Evolutionary conservation across 2,113 vertebrate genomes (phyloP), one percentile per base, ranked within the genome.

Genomic region (Pedetes capensis): DNA sequence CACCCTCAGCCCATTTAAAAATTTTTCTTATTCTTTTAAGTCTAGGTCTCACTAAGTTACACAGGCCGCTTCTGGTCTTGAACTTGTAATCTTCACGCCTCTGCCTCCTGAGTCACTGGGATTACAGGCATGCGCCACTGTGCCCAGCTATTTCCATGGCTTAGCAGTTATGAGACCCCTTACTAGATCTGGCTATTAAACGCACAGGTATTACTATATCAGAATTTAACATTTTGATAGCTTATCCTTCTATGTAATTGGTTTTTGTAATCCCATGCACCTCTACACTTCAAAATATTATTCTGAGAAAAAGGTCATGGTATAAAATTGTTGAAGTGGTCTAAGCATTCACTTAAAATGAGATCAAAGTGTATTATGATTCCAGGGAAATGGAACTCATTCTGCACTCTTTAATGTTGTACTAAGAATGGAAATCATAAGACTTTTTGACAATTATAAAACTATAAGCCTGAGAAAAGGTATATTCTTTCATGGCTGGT

Each of bases 261-360:
- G n/a, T 51, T 96, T 68, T 51, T 80, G 18, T 82, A 94, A 92
- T 63, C 32, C 2, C 57, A 80, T 78, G 53, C 29, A 86, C 78
- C 78, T 86, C 59, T 94, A 37, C 27, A 74, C 22, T 92, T 89
- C 61, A 87, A 92, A 72, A 88, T n/a, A 59, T 27, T 69, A 63
- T 82, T 79, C 69, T 83, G 74, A 95, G 25, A 81, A 68, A 61
- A 14, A 11, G 59, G 57, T 42, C 75, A 44, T 10, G 16, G 80
- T 20, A 86, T 22, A 63, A 92, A 88, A 55, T 69, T 9, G 7
- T 34, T 63, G 5, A 86, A 57, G 39, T 86, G 34, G 81, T 55
- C n/a, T 66, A 81, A 20, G 71, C 6, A 53, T 55, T 92, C n/a
- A 13, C 23, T 86, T 51, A 61, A 90, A 93, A 51, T 10, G 22